Evolutionary conservation across 2,888 invertebrate genomes (phyloP).

Genomic region (Homarus gammarus): DNA sequence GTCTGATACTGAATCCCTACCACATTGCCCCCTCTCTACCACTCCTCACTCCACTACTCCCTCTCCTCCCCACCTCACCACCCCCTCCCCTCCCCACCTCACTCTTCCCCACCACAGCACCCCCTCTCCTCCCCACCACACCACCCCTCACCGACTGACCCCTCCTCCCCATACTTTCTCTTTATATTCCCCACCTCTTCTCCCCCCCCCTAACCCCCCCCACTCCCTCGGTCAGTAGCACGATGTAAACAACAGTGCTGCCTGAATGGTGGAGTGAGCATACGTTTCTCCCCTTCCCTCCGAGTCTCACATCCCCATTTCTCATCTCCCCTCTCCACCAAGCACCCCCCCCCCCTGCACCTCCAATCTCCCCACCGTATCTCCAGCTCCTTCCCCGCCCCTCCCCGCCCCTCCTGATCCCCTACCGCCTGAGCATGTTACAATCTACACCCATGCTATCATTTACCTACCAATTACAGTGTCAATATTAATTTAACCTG

Average conservation of each 20-base stretch:
- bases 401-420: not conserved
- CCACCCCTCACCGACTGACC: not conserved
- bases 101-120: not conserved
- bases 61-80: not conserved
- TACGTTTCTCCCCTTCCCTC: not conserved
- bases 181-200: not conserved
- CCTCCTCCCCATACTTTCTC: not conserved
- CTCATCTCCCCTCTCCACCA: not conserved
- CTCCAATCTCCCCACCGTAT: not conserved
- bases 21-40: too few relatives aligned
- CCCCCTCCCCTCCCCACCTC: not conserved
- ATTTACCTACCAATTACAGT: constrained; percentile 41
- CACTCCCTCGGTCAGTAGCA: not conserved
- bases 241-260: too few relatives aligned
- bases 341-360: not conserved
- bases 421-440: constrained; percentile 14
- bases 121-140: not conserved
- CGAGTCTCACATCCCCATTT: not conserved
- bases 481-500: constrained; percentile 53
- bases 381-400: not conserved
- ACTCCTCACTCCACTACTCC: not conserved
- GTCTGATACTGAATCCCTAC: too few relatives aligned
- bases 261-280: not conserved
- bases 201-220: not conserved
- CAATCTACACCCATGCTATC: constrained; percentile 30